Conservation (phyloP, 2,888 invertebrate species). For the Monoplex corrugatus region DNA sequence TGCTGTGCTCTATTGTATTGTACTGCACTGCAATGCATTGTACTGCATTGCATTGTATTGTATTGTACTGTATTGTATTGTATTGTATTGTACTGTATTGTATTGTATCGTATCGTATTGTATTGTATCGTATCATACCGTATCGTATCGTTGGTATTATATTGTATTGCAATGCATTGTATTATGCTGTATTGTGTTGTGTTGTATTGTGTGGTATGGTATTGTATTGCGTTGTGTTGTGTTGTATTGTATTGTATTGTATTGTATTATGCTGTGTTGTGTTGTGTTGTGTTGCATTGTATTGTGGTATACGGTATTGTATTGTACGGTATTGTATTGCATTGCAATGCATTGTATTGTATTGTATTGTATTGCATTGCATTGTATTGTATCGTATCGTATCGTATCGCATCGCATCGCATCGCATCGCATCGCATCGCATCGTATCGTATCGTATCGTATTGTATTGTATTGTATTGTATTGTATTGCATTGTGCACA, state of each 20-base stretch:
- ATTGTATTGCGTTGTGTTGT: background rate
- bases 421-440: conserved; percentile 17
- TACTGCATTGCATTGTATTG: too few relatives aligned
- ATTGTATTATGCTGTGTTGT: background rate
- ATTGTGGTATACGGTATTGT: background rate
- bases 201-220: background rate
- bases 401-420: conserved; percentile 22
- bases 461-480: background rate
- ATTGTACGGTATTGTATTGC: background rate
- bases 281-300: background rate
- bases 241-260: background rate
- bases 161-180: background rate
- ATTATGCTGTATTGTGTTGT: too few relatives aligned
- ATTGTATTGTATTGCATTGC: conserved; percentile 7
- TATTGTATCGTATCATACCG: too few relatives aligned
- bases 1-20: too few relatives aligned
- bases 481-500: background rate
- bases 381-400: background rate
- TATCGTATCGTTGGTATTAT: background rate
- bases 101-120: too few relatives aligned
- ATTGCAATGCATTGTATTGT: background rate
- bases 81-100: too few relatives aligned
- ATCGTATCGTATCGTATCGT: background rate
- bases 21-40: too few relatives aligned
- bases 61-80: too few relatives aligned